These are phyloP conservation scores for Ophion costatus DNA, from an alignment of 2,888 invertebrate species.

Conservation along the genomic window DNA sequence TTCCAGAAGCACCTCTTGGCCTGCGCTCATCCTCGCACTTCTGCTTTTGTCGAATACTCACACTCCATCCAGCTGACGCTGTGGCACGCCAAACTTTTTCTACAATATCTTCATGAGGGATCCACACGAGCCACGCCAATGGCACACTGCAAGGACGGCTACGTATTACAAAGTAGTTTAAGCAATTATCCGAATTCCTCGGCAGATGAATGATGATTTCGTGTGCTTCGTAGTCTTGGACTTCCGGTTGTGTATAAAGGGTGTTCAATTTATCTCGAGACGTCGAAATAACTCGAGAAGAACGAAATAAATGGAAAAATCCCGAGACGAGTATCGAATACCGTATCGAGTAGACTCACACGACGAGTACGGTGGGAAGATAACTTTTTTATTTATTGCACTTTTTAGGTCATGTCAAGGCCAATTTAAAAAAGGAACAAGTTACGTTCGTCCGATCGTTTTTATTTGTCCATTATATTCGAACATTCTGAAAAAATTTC, in stretches of 20 bases:
- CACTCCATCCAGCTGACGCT: slow-evolving; percentile 48
- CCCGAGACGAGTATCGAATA: too few species aligned
- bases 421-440: background rate
- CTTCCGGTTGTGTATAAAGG: slow-evolving; percentile 10
- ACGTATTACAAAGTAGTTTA: slow-evolving; percentile 63
- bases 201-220: slow-evolving; percentile 65
- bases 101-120: slow-evolving; percentile 44
- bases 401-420: background rate
- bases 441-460: too few species aligned
- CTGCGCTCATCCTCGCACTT: slow-evolving; percentile 19
- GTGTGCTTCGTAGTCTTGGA: slow-evolving; percentile 24
- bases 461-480: too few species aligned
- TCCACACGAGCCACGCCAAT: slow-evolving; percentile 28
- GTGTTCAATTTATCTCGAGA: too few species aligned
- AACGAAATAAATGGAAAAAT: background rate
- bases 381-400: background rate
- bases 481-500: too few species aligned
- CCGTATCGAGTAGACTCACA: background rate
- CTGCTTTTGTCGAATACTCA: slow-evolving; percentile 43
- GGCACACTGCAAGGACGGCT: slow-evolving; percentile 18
- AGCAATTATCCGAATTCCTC: slow-evolving; percentile 73
- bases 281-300: background rate
- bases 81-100: slow-evolving; percentile 56
- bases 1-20: slow-evolving; percentile 42
- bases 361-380: background rate